These are phyloP conservation scores for Sander lucioperca DNA, from an alignment of 2,113 vertebrate species.

Conservation along the genomic window DNA sequence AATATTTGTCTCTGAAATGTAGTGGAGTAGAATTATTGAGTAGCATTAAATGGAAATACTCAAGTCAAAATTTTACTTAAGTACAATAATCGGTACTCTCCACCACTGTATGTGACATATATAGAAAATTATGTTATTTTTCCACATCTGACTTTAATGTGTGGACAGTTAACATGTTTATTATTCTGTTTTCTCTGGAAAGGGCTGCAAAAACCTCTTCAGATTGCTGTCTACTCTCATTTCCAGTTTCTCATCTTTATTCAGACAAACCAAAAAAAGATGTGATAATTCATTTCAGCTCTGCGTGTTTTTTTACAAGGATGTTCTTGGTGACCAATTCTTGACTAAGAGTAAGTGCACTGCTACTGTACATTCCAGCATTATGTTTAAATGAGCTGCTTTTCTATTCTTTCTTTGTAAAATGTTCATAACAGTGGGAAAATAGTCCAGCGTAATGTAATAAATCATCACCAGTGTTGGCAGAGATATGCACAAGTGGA, in stretches of 20 bases:
- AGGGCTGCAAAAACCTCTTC: not conserved
- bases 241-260: not conserved
- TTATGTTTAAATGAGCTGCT: conserved; percentile 31
- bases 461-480: conserved; percentile 55
- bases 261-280: not conserved
- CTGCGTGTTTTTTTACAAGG: not conserved
- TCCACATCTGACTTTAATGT: not conserved
- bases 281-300: not conserved
- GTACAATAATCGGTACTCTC: not conserved
- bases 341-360: conserved; percentile 22
- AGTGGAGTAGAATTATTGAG: not conserved
- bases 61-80: not conserved
- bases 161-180: not conserved
- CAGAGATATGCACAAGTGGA: conserved; percentile 39
- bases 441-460: conserved; percentile 16
- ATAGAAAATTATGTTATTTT: not conserved
- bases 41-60: not conserved
- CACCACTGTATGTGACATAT: not conserved
- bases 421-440: conserved; percentile 31
- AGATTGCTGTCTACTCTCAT: not conserved
- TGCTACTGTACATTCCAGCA: not conserved
- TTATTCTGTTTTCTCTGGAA: not conserved
- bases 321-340: not conserved
- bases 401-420: conserved; percentile 18
- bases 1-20: no score